A percentile compares a stretch with the other conserved stretches of the same genome.
Evolutionary conservation across 2,113 vertebrate genomes (phyloP).

Genomic region (Eulacestoma nigropectus): DNA sequence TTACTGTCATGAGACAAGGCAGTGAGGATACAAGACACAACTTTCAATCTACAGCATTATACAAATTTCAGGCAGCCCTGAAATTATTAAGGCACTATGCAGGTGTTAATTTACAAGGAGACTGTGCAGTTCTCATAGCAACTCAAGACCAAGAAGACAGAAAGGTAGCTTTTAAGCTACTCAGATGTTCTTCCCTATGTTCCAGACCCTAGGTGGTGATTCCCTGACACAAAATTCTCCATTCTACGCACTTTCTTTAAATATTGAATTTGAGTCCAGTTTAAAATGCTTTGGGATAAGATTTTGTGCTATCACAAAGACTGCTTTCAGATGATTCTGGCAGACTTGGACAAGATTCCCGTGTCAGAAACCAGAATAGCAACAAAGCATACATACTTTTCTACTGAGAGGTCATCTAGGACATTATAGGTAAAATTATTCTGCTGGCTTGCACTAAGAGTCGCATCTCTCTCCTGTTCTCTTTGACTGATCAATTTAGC

Average conservation of each 20-base stretch:
- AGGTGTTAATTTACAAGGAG: background rate
- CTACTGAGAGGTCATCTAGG: background rate
- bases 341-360: background rate
- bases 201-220: background rate
- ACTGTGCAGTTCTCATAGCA: background rate
- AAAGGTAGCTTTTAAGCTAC: background rate
- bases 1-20: background rate
- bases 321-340: background rate
- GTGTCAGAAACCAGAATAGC: background rate
- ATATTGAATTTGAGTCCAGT: background rate
- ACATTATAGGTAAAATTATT: background rate
- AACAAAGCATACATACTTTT: background rate
- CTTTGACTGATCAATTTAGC: background rate
- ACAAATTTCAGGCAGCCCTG: background rate
- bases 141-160: background rate
- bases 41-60: background rate
- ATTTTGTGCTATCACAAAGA: background rate
- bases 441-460: background rate
- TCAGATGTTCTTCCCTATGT: accelerated
- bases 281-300: background rate
- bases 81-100: background rate
- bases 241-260: background rate
- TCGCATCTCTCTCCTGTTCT: background rate
- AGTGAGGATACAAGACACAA: background rate
- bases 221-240: background rate